Evolutionary conservation across 2,113 vertebrate species (phyloP).

Genomic region (Peromyscus californicus): DNA sequence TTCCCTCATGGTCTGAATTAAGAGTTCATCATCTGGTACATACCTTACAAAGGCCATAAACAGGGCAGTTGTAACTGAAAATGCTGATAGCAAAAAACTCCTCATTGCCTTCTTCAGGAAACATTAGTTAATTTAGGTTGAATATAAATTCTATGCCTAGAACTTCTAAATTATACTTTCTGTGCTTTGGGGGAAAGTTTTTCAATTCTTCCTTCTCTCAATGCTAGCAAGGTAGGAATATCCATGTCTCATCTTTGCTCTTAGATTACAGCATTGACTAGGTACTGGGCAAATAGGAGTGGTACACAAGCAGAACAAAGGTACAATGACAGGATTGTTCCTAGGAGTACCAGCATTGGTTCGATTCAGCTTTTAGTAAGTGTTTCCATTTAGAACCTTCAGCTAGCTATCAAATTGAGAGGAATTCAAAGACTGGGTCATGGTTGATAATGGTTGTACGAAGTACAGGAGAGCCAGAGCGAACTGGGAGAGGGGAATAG

Average conservation of each 20-base stretch:
- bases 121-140: not conserved
- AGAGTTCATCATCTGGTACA: not conserved
- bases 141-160: not conserved
- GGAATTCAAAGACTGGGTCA: slow-evolving; percentile 46
- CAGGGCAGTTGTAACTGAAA: not conserved
- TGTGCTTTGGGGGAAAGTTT: not conserved
- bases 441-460: not conserved
- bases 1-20: not conserved
- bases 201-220: not conserved
- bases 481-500: not conserved
- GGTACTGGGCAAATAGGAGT: not conserved
- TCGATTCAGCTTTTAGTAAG: slow-evolving; percentile 71
- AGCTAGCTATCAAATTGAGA: not conserved
- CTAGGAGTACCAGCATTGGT: slow-evolving; percentile 73
- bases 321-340: slow-evolving; percentile 54
- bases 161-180: not conserved
- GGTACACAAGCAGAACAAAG: not conserved
- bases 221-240: not conserved
- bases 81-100: not conserved
- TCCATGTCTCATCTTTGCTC: not conserved
- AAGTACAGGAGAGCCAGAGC: not conserved
- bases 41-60: not conserved
- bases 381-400: slow-evolving; percentile 41
- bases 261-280: not conserved
- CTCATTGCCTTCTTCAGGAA: not conserved